These are phyloP conservation scores for Hirtodrosophila cameraria DNA, from an alignment of 2,888 invertebrate species.

Conservation along the genomic window DNA sequence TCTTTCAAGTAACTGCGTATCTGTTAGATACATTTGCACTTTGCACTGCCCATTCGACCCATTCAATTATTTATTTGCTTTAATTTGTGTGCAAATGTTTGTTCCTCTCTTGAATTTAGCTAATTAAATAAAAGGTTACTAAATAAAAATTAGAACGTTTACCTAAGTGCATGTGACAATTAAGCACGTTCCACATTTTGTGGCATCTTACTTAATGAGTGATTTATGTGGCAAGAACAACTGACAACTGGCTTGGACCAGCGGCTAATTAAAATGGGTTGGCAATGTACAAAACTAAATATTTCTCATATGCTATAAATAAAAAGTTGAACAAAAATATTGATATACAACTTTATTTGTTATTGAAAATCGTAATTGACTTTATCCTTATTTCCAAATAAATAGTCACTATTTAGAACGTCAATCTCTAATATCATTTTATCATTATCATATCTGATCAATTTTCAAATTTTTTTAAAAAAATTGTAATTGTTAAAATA, in stretches of 20 bases:
- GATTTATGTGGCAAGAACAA: constrained; percentile 41
- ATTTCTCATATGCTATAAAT: too few relatives aligned
- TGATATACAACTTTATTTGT: too few relatives aligned
- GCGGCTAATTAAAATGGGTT: constrained; percentile 57
- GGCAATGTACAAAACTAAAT: not conserved
- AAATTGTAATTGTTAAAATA: too few relatives aligned
- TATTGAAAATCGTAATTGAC: too few relatives aligned
- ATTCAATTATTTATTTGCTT: constrained; percentile 63
- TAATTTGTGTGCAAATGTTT: constrained; percentile 55
- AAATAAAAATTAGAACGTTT: constrained; percentile 9
- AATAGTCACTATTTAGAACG: too few relatives aligned
- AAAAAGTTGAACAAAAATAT: too few relatives aligned
- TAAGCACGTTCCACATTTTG: constrained; percentile 7
- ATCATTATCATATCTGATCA: too few relatives aligned
- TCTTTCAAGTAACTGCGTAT: constrained; percentile 43
- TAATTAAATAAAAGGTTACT: constrained; percentile 65
- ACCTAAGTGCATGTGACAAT: constrained; percentile 53
- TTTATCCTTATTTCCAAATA: too few relatives aligned
- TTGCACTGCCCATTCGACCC: constrained; percentile 45
- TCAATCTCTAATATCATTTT: too few relatives aligned
- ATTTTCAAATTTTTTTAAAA: too few relatives aligned
- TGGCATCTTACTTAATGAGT: constrained; percentile 20
- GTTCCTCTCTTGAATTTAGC: constrained; percentile 55
- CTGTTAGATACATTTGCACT: constrained; percentile 33
- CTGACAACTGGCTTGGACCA: constrained; percentile 27